phyloP scores from a whole-genome alignment of 2,888 invertebrate genomes.

The Drosophila mulleri region DNA sequence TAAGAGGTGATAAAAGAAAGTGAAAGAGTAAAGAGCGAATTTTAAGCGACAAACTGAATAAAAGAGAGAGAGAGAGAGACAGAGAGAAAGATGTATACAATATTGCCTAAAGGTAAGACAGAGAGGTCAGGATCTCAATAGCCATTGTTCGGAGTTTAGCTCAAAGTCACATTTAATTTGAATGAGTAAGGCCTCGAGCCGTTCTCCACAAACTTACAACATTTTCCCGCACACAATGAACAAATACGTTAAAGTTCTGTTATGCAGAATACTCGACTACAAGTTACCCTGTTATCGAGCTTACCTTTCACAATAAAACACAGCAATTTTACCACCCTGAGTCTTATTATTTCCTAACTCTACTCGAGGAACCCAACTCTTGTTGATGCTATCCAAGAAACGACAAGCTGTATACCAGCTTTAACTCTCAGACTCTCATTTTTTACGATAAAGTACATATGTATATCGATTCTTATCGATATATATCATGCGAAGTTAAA shows the following conservation, averaged over 20 bases:
- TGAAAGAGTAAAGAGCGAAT: not conserved
- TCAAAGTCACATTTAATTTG: constrained; percentile 59
- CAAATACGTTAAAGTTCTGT: not conserved
- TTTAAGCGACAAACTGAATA: not conserved
- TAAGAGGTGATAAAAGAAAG: not conserved
- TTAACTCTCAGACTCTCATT: too few relatives aligned
- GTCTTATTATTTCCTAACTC: not conserved
- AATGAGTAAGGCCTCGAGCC: constrained; percentile 14
- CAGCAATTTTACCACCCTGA: too few relatives aligned
- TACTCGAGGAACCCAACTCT: not conserved
- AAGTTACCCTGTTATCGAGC: not conserved
- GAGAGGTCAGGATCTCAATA: constrained; percentile 1
- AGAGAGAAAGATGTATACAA: not conserved
- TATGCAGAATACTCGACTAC: not conserved
- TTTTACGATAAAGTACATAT: too few relatives aligned
- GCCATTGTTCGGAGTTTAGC: constrained; percentile 31
- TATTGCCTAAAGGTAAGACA: not conserved
- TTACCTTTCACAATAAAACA: too few relatives aligned
- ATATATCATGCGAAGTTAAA: not conserved
- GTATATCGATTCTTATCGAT: not conserved
- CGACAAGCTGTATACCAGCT: too few relatives aligned
- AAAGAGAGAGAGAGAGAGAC: not conserved
- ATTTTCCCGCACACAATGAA: constrained; percentile 11
- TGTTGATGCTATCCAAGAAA: not conserved
- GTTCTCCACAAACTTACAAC: constrained; percentile 9